phyloP scores from a whole-genome alignment of 2,113 vertebrate genomes.

The Zosterops japonicus region DNA sequence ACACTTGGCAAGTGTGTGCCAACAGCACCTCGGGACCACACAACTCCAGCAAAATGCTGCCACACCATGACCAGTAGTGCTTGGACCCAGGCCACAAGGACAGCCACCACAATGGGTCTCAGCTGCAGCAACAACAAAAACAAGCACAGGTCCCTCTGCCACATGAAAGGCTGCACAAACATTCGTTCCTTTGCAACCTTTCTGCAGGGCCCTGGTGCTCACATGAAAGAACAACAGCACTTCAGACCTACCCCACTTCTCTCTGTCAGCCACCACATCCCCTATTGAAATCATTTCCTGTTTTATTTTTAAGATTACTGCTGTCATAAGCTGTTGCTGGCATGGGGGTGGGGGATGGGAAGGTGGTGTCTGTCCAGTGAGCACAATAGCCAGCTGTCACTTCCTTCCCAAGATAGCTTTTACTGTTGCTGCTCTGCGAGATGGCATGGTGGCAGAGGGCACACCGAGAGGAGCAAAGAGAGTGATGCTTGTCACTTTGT shows the following conservation, averaged over 20 bases:
- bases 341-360: not conserved
- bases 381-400: not conserved
- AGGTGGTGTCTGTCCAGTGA: not conserved
- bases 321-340: not conserved
- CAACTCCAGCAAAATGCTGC: not conserved
- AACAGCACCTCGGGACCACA: accelerated
- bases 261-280: conserved; percentile 47
- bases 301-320: conserved; percentile 58
- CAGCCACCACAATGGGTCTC: not conserved
- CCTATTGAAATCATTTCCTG: conserved; percentile 63
- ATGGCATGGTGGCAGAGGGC: accelerated
- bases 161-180: not conserved
- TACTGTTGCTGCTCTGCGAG: not conserved
- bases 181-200: not conserved
- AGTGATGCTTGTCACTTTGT: accelerated
- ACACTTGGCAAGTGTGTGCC: not conserved
- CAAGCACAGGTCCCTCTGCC: not conserved
- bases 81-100: not conserved
- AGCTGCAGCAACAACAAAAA: not conserved
- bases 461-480: accelerated
- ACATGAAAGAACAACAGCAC: not conserved
- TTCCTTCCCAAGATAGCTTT: not conserved
- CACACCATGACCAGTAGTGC: accelerated
- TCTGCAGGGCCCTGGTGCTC: not conserved
- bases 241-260: conserved; percentile 19